Percentiles rank a stretch among this genome's conserved stretches.
Evolutionary conservation across 2,797 vertebrate genomes (phyloP).

Genomic region (Coregonus sp.): DNA sequence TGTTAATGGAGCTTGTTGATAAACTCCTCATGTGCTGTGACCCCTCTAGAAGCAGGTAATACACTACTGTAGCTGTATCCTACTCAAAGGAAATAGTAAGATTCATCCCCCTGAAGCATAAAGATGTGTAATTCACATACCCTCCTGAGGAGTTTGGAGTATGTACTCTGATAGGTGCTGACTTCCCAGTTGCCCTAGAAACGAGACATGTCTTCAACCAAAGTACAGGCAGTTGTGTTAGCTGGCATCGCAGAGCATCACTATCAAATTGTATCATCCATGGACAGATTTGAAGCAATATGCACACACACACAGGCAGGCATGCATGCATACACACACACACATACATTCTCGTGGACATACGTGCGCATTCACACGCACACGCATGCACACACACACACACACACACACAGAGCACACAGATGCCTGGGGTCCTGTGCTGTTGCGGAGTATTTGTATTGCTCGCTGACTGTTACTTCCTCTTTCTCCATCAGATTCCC

Average conservation of each 20-base stretch:
- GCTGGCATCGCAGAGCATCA: constrained; percentile 19
- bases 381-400: constrained; percentile 20
- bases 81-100: not conserved
- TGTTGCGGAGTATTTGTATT: constrained; percentile 1
- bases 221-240: constrained; percentile 17
- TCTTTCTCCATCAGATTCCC: constrained; percentile 11
- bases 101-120: constrained; percentile 5
- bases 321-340: constrained; percentile 2
- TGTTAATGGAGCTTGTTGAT: not conserved
- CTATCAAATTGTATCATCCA: constrained; percentile 12
- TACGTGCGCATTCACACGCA: constrained; percentile 11
- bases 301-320: not conserved
- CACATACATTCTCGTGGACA: constrained; percentile 11
- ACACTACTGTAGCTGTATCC: not conserved
- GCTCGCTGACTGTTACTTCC: constrained; percentile 9
- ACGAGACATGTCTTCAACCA: constrained; percentile 18
- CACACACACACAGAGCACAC: constrained; percentile 19
- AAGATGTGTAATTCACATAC: constrained; percentile 12
- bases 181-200: constrained; percentile 42
- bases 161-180: constrained; percentile 25
- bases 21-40: not conserved
- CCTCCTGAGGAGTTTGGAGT: constrained; percentile 27
- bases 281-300: constrained; percentile 10
- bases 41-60: not conserved
- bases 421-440: constrained; percentile 2